Conservation (phyloP, 2,113 vertebrate species). For the Amazona vittata region DNA sequence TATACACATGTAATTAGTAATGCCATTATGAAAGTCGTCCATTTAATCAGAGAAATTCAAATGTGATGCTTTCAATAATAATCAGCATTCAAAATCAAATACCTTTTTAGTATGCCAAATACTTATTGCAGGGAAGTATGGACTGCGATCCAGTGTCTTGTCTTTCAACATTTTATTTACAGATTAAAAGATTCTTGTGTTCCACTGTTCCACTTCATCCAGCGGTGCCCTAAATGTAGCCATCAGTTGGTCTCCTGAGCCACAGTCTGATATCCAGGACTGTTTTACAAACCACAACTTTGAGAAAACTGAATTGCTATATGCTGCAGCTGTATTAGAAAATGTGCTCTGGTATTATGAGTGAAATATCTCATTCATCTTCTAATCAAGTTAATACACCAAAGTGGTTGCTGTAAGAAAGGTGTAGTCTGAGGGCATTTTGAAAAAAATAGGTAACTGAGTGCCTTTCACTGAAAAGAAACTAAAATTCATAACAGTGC, state of each 20-base stretch:
- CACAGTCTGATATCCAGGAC: neutral
- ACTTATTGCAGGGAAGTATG: neutral
- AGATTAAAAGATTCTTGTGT: neutral
- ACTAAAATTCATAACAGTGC: neutral
- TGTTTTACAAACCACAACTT: neutral
- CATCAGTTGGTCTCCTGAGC: neutral
- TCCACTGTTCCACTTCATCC: neutral
- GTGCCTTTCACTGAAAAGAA: neutral
- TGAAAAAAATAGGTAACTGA: neutral
- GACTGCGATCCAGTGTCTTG: neutral
- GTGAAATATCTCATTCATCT: neutral
- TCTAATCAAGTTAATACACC: neutral
- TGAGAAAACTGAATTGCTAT: neutral
- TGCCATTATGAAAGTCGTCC: constrained; percentile 25
- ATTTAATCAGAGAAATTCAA: constrained; percentile 45
- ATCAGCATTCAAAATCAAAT: constrained; percentile 10
- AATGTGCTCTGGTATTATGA: neutral
- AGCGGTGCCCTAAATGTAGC: neutral
- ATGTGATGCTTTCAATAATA: neutral
- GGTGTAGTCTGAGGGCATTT: neutral
- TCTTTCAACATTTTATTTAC: neutral
- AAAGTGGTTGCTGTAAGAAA: neutral
- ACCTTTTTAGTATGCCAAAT: neutral
- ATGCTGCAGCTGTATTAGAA: neutral
- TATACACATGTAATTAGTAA: constrained; percentile 52